phyloP scores from a whole-genome alignment of 1,140 invertebrate genomes.

The Belonocnema kinseyi region DNA sequence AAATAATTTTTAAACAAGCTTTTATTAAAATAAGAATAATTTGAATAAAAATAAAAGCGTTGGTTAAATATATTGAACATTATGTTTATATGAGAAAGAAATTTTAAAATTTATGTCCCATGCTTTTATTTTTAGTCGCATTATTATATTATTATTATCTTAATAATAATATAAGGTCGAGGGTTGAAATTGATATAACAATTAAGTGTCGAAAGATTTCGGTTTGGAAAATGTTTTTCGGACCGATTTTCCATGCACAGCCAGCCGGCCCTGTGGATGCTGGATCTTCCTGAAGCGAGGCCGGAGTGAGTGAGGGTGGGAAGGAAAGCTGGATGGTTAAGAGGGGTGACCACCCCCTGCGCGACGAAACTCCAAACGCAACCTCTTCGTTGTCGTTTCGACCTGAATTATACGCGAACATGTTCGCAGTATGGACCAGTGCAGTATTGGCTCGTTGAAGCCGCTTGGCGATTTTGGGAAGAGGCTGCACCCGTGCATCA shows the following conservation, averaged over 20 bases:
- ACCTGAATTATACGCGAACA: slow-evolving; percentile 18
- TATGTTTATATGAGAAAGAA: too few species aligned
- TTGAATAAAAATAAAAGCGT: too few species aligned
- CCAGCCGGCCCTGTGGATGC: neutral
- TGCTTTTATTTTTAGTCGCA: too few species aligned
- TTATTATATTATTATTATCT: too few species aligned
- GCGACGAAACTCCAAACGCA: slow-evolving; percentile 32
- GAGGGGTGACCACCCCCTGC: slow-evolving; percentile 28
- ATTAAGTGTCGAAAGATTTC: too few species aligned
- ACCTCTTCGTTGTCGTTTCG: slow-evolving; percentile 31
- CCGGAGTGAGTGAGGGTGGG: slow-evolving; percentile 29
- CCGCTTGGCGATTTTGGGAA: neutral
- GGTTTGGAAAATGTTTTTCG: neutral
- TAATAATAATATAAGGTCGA: too few species aligned
- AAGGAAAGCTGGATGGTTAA: neutral
- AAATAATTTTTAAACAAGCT: too few species aligned
- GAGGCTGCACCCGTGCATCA: slow-evolving; percentile 21
- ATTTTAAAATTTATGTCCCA: too few species aligned
- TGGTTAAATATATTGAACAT: too few species aligned
- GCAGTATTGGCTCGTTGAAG: slow-evolving; percentile 3
- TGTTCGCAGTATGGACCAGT: neutral
- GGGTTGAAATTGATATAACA: too few species aligned
- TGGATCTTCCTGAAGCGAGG: slow-evolving; percentile 7
- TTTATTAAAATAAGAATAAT: too few species aligned
- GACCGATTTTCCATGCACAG: neutral